A percentile compares a stretch with the other conserved stretches of the same genome.
phyloP scores from a whole-genome alignment of 2,113 vertebrate species.

The Peromyscus maniculatus region DNA sequence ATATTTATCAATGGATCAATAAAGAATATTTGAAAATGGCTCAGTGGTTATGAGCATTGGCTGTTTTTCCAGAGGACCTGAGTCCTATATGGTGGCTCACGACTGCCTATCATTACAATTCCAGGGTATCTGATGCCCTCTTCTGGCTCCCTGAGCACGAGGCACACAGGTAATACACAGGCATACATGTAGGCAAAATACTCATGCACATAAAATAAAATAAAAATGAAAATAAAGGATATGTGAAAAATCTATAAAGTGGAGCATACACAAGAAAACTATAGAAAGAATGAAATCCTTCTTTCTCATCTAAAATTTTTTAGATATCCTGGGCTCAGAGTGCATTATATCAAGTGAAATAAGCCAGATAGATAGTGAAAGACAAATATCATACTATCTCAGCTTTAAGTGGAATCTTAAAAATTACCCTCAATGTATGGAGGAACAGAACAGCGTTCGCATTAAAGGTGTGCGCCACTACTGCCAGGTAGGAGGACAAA shows the following conservation, averaged over 20 bases:
- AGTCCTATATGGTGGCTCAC: not conserved
- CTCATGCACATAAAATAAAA: not conserved
- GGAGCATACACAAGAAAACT: not conserved
- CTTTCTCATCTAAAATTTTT: not conserved
- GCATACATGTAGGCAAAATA: not conserved
- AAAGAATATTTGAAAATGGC: not conserved
- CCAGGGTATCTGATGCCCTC: not conserved
- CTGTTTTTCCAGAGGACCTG: not conserved
- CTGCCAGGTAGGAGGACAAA: not conserved
- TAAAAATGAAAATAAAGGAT: not conserved
- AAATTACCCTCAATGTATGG: not conserved
- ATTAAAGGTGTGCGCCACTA: too few species aligned
- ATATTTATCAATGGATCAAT: not conserved
- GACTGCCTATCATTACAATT: not conserved
- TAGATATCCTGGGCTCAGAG: not conserved
- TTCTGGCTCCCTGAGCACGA: not conserved
- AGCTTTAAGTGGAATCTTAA: not conserved
- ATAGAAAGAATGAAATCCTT: conserved; percentile 2
- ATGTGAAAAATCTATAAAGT: not conserved
- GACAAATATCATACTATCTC: not conserved
- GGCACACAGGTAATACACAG: not conserved
- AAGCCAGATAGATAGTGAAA: not conserved
- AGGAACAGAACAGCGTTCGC: not conserved
- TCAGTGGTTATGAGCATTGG: not conserved
- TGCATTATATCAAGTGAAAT: not conserved